These are phyloP conservation scores for Patella depressa DNA, from an alignment of 2,888 invertebrate species.

Conservation along the genomic window DNA sequence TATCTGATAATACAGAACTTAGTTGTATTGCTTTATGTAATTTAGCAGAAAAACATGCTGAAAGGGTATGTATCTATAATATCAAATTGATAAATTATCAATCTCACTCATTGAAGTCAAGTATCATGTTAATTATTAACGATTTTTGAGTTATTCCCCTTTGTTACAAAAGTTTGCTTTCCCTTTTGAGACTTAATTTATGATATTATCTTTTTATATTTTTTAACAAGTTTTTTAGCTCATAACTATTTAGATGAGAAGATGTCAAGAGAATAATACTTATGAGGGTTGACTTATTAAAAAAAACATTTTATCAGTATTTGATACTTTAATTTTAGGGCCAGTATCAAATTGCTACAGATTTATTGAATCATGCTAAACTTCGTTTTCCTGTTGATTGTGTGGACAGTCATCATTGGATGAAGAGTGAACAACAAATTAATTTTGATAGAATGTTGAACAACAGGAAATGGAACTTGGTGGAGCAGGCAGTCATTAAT, in stretches of 20 bases:
- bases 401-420: conserved; percentile 78
- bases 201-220: no score
- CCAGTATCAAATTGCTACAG: conserved; percentile 75
- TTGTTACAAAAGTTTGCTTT: no score
- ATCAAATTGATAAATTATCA: no score
- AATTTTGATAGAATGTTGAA: conserved; percentile 62
- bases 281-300: no score
- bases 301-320: no score
- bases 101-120: no score
- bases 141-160: no score
- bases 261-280: no score
- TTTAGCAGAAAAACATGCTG: conserved; percentile 76
- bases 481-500: conserved; percentile 80
- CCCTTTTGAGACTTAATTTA: no score
- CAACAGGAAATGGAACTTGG: conserved; percentile 80
- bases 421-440: conserved; percentile 73
- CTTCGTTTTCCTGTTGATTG: conserved; percentile 77
- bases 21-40: conserved; percentile 81
- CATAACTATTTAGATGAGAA: no score
- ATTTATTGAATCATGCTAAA: conserved; percentile 78
- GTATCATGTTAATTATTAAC: no score
- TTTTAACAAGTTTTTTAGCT: no score
- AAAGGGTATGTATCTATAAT: conserved; percentile 67
- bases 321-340: conserved; percentile 70
- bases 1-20: conserved; percentile 78